phyloP scores from a whole-genome alignment of 2,888 invertebrate species.

The Ctenicera cuprea region DNA sequence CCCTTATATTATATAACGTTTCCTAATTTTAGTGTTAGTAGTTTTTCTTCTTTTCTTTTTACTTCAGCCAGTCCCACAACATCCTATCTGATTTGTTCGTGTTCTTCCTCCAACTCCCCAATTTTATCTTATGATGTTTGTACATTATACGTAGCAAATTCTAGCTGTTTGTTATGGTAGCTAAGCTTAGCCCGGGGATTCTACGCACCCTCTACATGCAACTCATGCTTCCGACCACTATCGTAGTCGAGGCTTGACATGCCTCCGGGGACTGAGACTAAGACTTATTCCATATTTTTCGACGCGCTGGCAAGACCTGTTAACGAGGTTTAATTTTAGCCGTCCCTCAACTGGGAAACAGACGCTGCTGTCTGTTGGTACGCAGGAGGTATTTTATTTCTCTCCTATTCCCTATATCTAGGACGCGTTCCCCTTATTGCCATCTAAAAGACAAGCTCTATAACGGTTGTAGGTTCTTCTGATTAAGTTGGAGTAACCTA shows the following conservation, averaged over 20 bases:
- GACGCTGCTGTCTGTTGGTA: no score
- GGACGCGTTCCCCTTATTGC: no score
- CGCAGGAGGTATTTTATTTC: no score
- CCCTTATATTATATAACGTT: background rate
- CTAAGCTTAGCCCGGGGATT: background rate
- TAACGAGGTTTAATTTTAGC: background rate
- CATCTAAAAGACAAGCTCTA: no score
- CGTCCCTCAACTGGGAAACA: background rate
- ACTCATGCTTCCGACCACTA: no score
- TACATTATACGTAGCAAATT: background rate
- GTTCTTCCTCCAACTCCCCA: background rate
- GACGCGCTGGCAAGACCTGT: background rate
- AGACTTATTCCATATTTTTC: background rate
- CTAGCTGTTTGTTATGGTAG: background rate
- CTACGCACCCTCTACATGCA: background rate
- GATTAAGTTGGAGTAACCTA: no score
- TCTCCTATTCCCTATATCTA: no score
- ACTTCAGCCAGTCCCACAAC: background rate
- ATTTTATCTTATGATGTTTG: background rate
- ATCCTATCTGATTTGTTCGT: background rate
- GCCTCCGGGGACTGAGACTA: background rate
- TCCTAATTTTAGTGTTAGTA: background rate
- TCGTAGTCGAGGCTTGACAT: background rate
- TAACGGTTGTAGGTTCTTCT: no score
- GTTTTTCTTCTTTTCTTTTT: background rate